phyloP scores from a whole-genome alignment of 2,113 vertebrate genomes.

The Mesitornis unicolor region DNA sequence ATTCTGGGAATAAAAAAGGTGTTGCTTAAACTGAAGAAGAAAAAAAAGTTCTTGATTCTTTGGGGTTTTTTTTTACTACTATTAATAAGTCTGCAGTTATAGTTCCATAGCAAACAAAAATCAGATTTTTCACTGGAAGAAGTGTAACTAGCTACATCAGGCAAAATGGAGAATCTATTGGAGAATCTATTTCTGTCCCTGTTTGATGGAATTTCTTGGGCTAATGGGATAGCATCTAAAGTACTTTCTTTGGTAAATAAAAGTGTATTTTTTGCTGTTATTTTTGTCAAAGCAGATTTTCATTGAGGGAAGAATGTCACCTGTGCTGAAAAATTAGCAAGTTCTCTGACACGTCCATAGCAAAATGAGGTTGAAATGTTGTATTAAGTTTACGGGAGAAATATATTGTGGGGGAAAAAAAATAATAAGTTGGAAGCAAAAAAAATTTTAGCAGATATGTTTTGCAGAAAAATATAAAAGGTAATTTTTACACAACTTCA shows the following conservation, averaged over 20 bases:
- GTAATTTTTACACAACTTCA: background rate
- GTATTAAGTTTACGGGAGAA: background rate
- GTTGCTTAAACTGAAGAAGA: background rate
- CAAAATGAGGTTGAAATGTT: background rate
- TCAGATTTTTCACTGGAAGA: background rate
- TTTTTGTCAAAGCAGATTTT: background rate
- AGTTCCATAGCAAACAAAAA: background rate
- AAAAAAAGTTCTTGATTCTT: background rate
- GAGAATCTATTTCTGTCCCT: background rate
- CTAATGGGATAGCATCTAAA: background rate
- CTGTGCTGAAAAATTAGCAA: background rate
- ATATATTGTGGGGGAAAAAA: background rate
- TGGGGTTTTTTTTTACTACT: accelerated
- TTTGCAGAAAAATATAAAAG: background rate
- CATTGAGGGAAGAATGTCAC: background rate
- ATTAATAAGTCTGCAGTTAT: background rate
- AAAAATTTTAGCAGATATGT: background rate
- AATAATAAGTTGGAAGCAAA: background rate
- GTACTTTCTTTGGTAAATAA: background rate
- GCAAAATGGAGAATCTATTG: too few relatives aligned
- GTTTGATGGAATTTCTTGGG: background rate
- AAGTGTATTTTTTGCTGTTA: background rate
- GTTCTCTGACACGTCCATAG: background rate
- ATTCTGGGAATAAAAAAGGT: background rate
- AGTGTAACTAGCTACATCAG: background rate